phyloP scores from a whole-genome alignment of 2,888 invertebrate species.

The Ctenicera cuprea region DNA sequence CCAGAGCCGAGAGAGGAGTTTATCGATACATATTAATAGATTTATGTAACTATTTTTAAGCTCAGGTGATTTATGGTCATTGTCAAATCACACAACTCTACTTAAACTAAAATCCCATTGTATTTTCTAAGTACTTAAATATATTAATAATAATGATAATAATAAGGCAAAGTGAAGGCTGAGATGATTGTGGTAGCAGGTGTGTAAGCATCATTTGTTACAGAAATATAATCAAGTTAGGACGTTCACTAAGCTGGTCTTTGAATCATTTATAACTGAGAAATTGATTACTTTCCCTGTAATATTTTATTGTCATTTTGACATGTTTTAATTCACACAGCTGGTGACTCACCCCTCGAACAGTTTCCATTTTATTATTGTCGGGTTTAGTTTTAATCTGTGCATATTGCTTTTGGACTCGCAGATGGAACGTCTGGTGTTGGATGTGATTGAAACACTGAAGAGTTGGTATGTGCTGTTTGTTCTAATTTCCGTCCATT shows the following conservation, averaged over 20 bases:
- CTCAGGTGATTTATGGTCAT: not conserved
- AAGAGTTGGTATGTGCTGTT: slow-evolving; percentile 22
- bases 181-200: slow-evolving; percentile 45
- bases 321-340: slow-evolving; percentile 36
- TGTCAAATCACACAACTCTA: slow-evolving; percentile 9
- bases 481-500: slow-evolving; percentile 52
- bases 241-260: slow-evolving; percentile 43
- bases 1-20: too few relatives aligned
- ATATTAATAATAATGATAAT: slow-evolving; percentile 40
- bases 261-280: slow-evolving; percentile 44
- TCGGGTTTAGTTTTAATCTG: not conserved
- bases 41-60: too few relatives aligned
- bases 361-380: slow-evolving; percentile 6
- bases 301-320: slow-evolving; percentile 42
- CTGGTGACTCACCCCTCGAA: slow-evolving; percentile 10
- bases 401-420: slow-evolving; percentile 4
- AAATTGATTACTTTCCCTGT: slow-evolving; percentile 43
- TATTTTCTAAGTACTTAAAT: slow-evolving; percentile 46
- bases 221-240: slow-evolving; percentile 44
- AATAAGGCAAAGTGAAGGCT: slow-evolving; percentile 41
- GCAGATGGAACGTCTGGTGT: not conserved
- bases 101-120: slow-evolving; percentile 21
- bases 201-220: slow-evolving; percentile 47
- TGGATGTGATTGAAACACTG: slow-evolving; percentile 4
- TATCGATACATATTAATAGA: too few relatives aligned